A percentile compares a stretch with the other conserved stretches of the same genome.
Evolutionary conservation across 2,113 vertebrate species (phyloP).

Genomic region (Thymallus thymallus): DNA sequence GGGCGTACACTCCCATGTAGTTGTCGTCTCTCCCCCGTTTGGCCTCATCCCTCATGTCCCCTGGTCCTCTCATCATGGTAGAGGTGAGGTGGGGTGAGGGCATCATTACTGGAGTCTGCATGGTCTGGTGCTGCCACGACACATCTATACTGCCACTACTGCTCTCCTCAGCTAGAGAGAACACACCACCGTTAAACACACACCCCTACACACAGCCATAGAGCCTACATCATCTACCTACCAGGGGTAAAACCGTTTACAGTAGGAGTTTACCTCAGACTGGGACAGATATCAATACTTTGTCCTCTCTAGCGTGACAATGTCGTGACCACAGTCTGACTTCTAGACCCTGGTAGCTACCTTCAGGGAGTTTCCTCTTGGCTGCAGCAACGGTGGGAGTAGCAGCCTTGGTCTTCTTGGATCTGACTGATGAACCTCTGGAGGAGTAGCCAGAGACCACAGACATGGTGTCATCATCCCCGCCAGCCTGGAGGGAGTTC

Average conservation of each 20-base stretch:
- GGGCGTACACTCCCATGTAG: constrained; percentile 91
- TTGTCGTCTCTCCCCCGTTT: constrained; percentile 92
- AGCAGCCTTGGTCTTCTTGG: constrained; percentile 91
- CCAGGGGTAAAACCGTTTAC: too few species aligned
- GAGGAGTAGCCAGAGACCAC: constrained; percentile 96
- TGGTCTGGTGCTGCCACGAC: constrained; percentile 79
- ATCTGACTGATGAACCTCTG: constrained; percentile 89
- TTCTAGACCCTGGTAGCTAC: constrained; percentile 56
- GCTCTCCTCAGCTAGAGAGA: constrained; percentile 85
- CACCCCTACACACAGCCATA: too few species aligned
- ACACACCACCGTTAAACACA: neutral
- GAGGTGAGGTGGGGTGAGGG: constrained; percentile 94
- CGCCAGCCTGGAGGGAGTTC: constrained; percentile 94
- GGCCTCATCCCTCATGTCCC: constrained; percentile 69
- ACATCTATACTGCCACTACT: constrained; percentile 84
- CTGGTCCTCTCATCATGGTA: constrained; percentile 83
- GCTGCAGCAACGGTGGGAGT: constrained; percentile 79
- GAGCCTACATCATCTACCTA: too few species aligned
- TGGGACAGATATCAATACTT: neutral
- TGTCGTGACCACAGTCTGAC: neutral
- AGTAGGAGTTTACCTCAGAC: neutral
- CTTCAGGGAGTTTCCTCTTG: constrained; percentile 95
- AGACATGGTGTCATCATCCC: constrained; percentile 96
- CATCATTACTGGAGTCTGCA: constrained; percentile 96
- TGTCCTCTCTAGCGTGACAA: neutral